These are phyloP conservation scores for Coenonympha arcania DNA, from an alignment of 2,888 invertebrate genomes.

Conservation along the genomic window DNA sequence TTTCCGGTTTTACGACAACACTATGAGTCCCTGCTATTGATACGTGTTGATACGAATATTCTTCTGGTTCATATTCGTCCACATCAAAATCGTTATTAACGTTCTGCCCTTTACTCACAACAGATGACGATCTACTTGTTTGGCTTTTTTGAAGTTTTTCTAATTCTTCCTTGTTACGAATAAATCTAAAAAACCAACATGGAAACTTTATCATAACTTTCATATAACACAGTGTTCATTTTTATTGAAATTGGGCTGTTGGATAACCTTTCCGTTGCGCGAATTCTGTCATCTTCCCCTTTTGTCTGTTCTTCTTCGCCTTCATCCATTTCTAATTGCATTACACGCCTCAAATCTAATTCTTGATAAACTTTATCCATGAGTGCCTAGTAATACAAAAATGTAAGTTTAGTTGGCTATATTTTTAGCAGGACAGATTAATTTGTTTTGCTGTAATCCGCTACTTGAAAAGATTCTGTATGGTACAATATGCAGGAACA, in stretches of 20 bases:
- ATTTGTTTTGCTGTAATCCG: no score
- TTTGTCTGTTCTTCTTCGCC: slow-evolving; percentile 33
- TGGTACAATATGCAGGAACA: no score
- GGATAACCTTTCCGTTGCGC: slow-evolving; percentile 43
- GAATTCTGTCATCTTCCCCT: slow-evolving; percentile 27
- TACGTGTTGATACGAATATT: slow-evolving; percentile 37
- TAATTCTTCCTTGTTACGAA: slow-evolving; percentile 52
- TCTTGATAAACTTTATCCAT: slow-evolving; percentile 44
- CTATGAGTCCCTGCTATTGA: slow-evolving; percentile 31
- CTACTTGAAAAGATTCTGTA: no score
- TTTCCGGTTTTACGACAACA: slow-evolving; percentile 36
- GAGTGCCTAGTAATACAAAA: slow-evolving; percentile 35
- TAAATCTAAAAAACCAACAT: slow-evolving; percentile 42
- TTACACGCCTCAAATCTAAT: slow-evolving; percentile 36
- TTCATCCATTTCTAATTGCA: slow-evolving; percentile 30
- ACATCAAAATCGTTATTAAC: slow-evolving; percentile 55
- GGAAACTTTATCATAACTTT: background rate
- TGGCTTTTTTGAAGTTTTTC: slow-evolving; percentile 38
- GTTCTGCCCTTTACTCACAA: slow-evolving; percentile 24
- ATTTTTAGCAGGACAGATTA: no score
- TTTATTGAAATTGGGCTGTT: background rate
- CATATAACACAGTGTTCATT: background rate
- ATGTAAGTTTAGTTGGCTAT: background rate
- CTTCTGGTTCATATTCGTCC: slow-evolving; percentile 44
- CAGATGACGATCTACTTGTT: slow-evolving; percentile 22